phyloP scores from a whole-genome alignment of 2,888 invertebrate genomes.

The Lasioglossum oenotherae region DNA sequence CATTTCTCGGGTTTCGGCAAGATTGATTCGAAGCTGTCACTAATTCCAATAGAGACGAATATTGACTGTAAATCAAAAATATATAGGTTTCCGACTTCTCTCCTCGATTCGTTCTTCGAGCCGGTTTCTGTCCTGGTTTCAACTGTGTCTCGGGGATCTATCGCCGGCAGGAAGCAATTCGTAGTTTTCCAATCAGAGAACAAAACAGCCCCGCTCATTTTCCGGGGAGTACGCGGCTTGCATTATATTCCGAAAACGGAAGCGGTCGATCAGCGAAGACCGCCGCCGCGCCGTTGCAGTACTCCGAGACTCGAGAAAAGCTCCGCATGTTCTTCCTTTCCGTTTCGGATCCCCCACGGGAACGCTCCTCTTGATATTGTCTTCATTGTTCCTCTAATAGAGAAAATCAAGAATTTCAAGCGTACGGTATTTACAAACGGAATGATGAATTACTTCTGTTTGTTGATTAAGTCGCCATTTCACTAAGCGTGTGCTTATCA shows the following conservation, averaged over 20 bases:
- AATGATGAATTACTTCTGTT: background rate
- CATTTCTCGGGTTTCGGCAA: background rate
- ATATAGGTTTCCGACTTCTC: conserved; percentile 31
- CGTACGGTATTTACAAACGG: conserved; percentile 1
- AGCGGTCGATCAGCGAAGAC: conserved; percentile 73
- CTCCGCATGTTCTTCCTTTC: conserved; percentile 51
- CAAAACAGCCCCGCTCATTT: conserved; percentile 77
- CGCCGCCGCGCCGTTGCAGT: conserved; percentile 23
- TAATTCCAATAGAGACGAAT: conserved; percentile 25
- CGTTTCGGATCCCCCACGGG: conserved; percentile 54
- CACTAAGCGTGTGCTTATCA: too few species aligned
- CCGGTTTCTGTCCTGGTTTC: conserved; percentile 39
- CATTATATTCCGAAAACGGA: conserved; percentile 77
- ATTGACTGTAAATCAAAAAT: conserved; percentile 51
- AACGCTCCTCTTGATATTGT: conserved; percentile 68
- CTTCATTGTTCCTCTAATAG: conserved; percentile 75
- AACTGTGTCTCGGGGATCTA: conserved; percentile 68
- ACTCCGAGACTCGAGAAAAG: conserved; percentile 31
- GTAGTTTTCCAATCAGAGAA: conserved; percentile 81
- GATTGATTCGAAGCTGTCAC: conserved; percentile 33
- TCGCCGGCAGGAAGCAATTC: conserved; percentile 79
- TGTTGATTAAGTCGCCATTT: background rate
- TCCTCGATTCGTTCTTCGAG: conserved; percentile 51
- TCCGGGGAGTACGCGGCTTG: conserved; percentile 78
- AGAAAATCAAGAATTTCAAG: conserved; percentile 69